Conservation (phyloP, 2,797 vertebrate genomes). For the Pogoniulus pusillus region DNA sequence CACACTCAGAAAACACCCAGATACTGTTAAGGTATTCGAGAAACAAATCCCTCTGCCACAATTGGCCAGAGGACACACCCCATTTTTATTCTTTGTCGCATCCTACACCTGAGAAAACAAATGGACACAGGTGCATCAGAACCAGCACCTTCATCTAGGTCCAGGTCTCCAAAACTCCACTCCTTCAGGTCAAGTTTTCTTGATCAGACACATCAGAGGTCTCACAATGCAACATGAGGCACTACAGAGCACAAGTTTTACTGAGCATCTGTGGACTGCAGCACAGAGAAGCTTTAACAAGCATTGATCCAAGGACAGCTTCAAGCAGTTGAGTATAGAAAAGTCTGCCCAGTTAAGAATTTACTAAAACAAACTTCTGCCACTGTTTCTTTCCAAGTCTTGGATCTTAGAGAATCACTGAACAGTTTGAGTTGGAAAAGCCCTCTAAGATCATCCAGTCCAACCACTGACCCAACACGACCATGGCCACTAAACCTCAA, state of each 20-base stretch:
- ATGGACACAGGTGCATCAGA: not conserved
- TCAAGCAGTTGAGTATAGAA: fast-evolving
- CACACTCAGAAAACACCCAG: not conserved
- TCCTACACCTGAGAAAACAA: not conserved
- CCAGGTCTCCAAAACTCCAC: not conserved
- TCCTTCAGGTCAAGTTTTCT: not conserved
- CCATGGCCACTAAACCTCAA: too few species aligned
- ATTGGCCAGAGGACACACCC: not conserved
- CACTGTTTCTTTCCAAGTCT: not conserved
- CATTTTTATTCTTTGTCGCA: not conserved
- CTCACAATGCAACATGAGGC: not conserved
- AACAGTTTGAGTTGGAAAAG: too few species aligned
- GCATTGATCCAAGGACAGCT: not conserved
- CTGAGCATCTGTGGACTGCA: not conserved
- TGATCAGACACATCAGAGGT: not conserved
- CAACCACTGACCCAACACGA: too few species aligned
- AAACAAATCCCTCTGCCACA: not conserved
- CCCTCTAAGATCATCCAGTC: too few species aligned
- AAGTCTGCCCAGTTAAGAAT: not conserved
- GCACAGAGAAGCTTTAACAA: not conserved
- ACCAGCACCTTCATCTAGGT: not conserved
- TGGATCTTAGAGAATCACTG: not conserved
- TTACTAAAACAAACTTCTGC: not conserved
- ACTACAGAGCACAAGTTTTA: not conserved
- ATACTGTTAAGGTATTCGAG: not conserved